Base-by-base conservation (phyloP, 2,888 invertebrate genomes). In the Koerneria pararmatus region DNA sequence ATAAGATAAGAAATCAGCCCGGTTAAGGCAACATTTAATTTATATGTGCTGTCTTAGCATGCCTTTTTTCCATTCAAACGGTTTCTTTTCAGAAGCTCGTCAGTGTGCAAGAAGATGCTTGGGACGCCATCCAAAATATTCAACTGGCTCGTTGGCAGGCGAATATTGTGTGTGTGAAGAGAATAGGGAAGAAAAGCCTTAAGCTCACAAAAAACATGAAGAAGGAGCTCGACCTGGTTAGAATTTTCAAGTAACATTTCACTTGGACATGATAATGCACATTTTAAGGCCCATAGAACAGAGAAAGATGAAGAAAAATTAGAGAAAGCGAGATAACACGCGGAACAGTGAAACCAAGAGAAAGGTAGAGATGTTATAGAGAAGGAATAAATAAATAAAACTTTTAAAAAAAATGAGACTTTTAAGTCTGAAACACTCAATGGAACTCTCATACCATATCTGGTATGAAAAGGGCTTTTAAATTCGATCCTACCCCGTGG, bases 201-300 rank as follows among this genome's bases (percentile, higher is more conserved):
- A 69, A 71, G 58, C 66, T 74, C 53, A 74, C 72, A 6, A 70
- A 73, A 59, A 71, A 71, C 27, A 73, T 74, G 73, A 74, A 73
- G 65, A 66, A 65, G 51, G 74, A 74, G 66, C 67, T 74, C 37
- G 74, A 74, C 62, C 51, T 69, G 68, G 74, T 72, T 5, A 5
- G 56, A 1, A 4, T 41, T 1, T 1, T 15, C 8, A 27, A n/a
- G 19, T 3, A 29, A 3, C 31, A 24, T n/a, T 6, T n/a, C n/a
- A 19, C 37, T 6, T 54, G 5, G n/a, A 1, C n/a, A 41, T 41
- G 46, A n/a, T 41, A n/a, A 15, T n/a, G 11, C 46, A 15, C n/a
- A 41, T 41, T n/a, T n/a, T n/a, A n/a, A n/a, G n/a, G n/a, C n/a
- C n/a, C n/a, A n/a, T n/a, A n/a, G n/a, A 19, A 41, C 11, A 41